Percentiles rank a stretch among this genome's conserved stretches.
Conservation (phyloP, 2,797 vertebrate genomes). For the Leuciscus waleckii region DNA sequence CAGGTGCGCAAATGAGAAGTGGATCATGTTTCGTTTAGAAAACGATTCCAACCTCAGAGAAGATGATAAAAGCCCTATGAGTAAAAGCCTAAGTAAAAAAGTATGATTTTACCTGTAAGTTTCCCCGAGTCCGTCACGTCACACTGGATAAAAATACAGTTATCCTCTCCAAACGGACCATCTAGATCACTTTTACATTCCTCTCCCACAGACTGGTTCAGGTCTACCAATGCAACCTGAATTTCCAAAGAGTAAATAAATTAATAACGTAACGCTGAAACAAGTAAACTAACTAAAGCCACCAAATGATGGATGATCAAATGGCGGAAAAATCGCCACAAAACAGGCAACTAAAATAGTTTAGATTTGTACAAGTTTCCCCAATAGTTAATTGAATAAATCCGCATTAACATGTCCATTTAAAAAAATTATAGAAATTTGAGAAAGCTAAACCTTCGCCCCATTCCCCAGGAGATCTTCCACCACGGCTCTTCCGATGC, state of each 20-base stretch:
- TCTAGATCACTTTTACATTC: conserved; percentile 84
- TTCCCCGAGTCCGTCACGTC: conserved; percentile 87
- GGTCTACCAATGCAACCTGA: conserved; percentile 89
- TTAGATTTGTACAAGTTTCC: not conserved
- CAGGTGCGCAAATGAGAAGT: conserved; percentile 30
- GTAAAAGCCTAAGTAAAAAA: not conserved
- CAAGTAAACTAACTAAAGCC: not conserved
- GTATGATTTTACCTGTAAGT: conserved; percentile 82
- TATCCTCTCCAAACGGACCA: conserved; percentile 83
- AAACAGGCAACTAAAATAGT: not conserved
- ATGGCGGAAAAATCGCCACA: not conserved
- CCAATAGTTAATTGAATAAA: not conserved
- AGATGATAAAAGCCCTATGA: not conserved
- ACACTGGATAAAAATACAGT: conserved; percentile 86
- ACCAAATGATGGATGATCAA: not conserved
- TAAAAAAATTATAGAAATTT: not conserved
- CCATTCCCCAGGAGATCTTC: conserved; percentile 61
- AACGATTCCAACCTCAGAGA: not conserved
- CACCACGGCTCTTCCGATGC: conserved; percentile 80
- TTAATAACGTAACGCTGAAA: not conserved
- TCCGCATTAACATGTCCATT: not conserved
- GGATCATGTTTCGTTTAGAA: not conserved
- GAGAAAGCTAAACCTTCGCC: conserved; percentile 61
- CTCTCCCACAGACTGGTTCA: conserved; percentile 81
- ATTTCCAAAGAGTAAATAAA: conserved; percentile 3